Conservation (phyloP, 37 sponge, comb jelly and placozoan genomes). For the Crambe crambe region DNA sequence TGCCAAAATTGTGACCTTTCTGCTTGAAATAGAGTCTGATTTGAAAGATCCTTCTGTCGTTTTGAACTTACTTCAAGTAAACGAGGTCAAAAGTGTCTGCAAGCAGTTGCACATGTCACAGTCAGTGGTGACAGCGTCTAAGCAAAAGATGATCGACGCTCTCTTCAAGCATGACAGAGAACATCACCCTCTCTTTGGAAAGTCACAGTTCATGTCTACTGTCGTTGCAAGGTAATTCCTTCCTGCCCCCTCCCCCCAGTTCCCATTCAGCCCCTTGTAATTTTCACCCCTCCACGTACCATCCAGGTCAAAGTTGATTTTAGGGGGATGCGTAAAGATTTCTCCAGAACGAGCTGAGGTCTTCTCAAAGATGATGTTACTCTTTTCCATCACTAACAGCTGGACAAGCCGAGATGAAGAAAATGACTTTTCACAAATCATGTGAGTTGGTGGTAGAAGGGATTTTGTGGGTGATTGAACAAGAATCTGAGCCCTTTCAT, state of each 20-base stretch:
- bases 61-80: constrained; percentile 44
- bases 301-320: constrained; percentile 11
- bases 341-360: constrained; percentile 9
- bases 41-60: constrained; percentile 40
- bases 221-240: constrained; percentile 46
- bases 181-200: constrained; percentile 66
- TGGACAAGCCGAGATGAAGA: constrained; percentile 40
- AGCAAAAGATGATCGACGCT: constrained; percentile 31
- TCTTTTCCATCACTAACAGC: constrained; percentile 51
- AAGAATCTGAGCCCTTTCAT: background rate
- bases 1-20: background rate
- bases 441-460: no score
- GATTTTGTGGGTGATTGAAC: no score
- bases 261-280: background rate
- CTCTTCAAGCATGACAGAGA: constrained; percentile 44
- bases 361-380: constrained; percentile 41
- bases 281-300: background rate
- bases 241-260: background rate
- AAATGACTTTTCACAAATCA: constrained; percentile 15
- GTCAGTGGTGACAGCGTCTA: constrained; percentile 10
- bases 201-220: constrained; percentile 12
- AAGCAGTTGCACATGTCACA: constrained; percentile 52
- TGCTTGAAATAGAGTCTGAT: constrained; percentile 14
- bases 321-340: constrained; percentile 53
- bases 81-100: constrained; percentile 55